Percentiles rank a stretch among this genome's conserved stretches.
These are phyloP conservation scores for Mastigias papua DNA, from an alignment of 30 jellyfish, hydroid and myxozoan species.

Conservation along the genomic window DNA sequence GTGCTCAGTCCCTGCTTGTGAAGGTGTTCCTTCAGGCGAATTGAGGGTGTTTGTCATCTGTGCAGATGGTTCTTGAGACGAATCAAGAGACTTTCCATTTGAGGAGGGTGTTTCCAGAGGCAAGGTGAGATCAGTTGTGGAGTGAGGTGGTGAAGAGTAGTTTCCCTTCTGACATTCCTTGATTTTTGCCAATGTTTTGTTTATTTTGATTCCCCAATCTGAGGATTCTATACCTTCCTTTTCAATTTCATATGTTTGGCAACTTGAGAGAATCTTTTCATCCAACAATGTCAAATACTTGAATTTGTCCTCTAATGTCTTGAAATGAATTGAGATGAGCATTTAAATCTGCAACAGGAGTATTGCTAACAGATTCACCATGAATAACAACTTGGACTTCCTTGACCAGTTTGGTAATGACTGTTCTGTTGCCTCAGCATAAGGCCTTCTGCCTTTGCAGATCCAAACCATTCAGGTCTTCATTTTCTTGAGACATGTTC, in stretches of 20 bases:
- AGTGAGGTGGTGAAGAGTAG: slow-evolving; percentile 9
- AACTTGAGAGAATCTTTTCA: slow-evolving; percentile 17
- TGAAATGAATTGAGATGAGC: not conserved
- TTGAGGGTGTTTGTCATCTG: not conserved
- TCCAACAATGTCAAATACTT: not conserved
- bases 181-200: too few relatives aligned
- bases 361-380: too few relatives aligned
- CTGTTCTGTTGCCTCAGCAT: not conserved
- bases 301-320: not conserved
- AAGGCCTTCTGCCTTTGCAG: not conserved
- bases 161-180: slow-evolving; percentile 9
- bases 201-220: slow-evolving; percentile 3
- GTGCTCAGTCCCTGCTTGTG: slow-evolving; percentile 7
- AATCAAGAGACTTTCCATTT: not conserved
- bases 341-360: not conserved
- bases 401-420: not conserved
- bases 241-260: slow-evolving; percentile 11
- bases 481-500: not conserved
- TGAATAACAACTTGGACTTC: not conserved
- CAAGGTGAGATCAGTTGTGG: not conserved
- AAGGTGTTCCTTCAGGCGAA: not conserved
- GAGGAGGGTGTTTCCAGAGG: not conserved
- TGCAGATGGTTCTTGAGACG: not conserved
- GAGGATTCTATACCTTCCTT: slow-evolving; percentile 9
- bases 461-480: not conserved